A percentile compares a stretch with the other conserved stretches of the same genome.
phyloP scores from a whole-genome alignment of 1,140 invertebrate genomes.

The Gonatopus flavifemur region DNA sequence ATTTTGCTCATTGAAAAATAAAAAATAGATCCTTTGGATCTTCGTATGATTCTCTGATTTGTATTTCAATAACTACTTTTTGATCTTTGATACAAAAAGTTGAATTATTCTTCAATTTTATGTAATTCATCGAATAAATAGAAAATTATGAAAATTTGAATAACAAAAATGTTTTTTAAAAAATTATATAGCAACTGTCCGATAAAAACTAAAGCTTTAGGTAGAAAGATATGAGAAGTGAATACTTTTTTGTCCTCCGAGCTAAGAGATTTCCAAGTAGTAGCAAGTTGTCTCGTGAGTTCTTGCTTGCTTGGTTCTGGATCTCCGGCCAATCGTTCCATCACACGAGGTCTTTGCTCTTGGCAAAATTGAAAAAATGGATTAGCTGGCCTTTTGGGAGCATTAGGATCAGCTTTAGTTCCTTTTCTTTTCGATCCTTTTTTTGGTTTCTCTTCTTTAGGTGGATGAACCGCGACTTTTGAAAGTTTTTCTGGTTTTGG shows the following conservation, averaged over 20 bases:
- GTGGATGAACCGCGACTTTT: constrained; percentile 36
- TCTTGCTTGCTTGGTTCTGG: constrained; percentile 74
- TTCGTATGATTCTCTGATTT: too few relatives aligned
- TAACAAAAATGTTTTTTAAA: too few relatives aligned
- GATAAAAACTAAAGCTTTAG: neutral
- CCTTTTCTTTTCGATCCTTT: constrained; percentile 55
- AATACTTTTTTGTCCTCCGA: constrained; percentile 70
- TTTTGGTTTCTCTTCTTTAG: constrained; percentile 52
- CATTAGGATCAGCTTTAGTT: constrained; percentile 68
- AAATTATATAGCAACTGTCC: too few relatives aligned
- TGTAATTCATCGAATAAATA: too few relatives aligned
- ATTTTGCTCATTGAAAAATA: too few relatives aligned
- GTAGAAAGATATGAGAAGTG: constrained; percentile 1
- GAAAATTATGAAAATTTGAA: too few relatives aligned
- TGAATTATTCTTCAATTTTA: too few relatives aligned
- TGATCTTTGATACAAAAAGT: too few relatives aligned
- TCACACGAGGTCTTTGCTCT: constrained; percentile 72
- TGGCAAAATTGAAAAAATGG: constrained; percentile 81
- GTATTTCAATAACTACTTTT: too few relatives aligned
- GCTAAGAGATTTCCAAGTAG: constrained; percentile 71
- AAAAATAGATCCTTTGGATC: too few relatives aligned
- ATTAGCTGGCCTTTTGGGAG: constrained; percentile 77
- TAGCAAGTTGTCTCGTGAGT: constrained; percentile 71
- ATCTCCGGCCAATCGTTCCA: constrained; percentile 68
- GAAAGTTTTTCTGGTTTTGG: constrained; percentile 46